These are phyloP conservation scores for Nibea albiflora DNA, from an alignment of 2,113 vertebrate species.

Conservation along the genomic window DNA sequence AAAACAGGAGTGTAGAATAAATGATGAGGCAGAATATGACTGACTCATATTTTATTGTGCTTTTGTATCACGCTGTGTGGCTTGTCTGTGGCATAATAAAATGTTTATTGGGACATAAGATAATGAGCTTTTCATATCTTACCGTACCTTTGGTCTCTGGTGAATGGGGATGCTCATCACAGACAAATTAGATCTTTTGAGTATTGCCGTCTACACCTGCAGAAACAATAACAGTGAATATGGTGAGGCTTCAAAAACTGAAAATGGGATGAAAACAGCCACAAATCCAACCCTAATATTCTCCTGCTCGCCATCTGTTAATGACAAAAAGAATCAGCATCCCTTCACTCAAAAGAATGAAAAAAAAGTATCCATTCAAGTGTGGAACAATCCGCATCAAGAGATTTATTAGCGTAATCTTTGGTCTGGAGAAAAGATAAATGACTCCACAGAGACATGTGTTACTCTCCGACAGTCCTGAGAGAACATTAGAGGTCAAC, in stretches of 20 bases:
- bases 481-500: conserved; percentile 61
- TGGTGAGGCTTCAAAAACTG: conserved; percentile 25
- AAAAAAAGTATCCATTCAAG: conserved; percentile 16
- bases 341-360: conserved; percentile 29
- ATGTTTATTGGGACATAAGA: conserved; percentile 66
- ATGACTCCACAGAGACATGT: conserved; percentile 31
- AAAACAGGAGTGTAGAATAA: not conserved
- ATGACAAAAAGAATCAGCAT: not conserved
- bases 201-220: conserved; percentile 81
- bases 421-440: conserved; percentile 57
- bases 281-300: conserved; percentile 17
- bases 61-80: not conserved
- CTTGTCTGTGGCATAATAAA: conserved; percentile 53
- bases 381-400: conserved; percentile 47
- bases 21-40: conserved; percentile 10
- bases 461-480: conserved; percentile 25
- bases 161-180: conserved; percentile 84
- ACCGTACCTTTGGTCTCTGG: conserved; percentile 83
- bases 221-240: conserved; percentile 71
- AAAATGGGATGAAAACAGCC: conserved; percentile 35
- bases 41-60: conserved; percentile 25
- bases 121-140: conserved; percentile 76
- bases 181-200: conserved; percentile 83
- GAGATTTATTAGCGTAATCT: conserved; percentile 66
- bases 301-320: conserved; percentile 52